phyloP scores from a whole-genome alignment of 2,797 vertebrate species.

The Channallabes apus region DNA sequence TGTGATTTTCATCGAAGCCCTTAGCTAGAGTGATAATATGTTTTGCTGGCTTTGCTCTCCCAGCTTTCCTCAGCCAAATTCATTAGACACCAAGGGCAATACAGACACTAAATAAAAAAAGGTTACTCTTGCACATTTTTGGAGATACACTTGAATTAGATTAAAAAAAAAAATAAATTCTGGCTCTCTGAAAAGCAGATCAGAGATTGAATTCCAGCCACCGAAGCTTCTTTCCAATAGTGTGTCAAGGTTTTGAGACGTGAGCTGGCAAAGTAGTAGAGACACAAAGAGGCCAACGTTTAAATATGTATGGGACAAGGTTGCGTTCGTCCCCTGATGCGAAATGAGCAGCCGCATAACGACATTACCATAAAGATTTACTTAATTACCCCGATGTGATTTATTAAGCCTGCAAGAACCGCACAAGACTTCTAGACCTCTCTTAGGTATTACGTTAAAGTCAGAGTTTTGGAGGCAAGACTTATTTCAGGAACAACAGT shows the following conservation, averaged over 20 bases:
- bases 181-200: background rate
- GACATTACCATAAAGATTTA: background rate
- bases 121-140: constrained; percentile 24
- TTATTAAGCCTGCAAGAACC: background rate
- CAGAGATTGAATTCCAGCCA: background rate
- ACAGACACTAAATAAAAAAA: constrained; percentile 8
- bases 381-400: background rate
- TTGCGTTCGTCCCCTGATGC: background rate
- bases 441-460: background rate
- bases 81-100: constrained; percentile 18
- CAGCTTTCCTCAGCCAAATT: constrained; percentile 12
- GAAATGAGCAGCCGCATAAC: background rate
- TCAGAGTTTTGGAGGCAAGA: background rate
- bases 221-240: background rate
- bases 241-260: background rate
- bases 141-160: constrained; percentile 3
- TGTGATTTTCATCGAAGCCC: constrained; percentile 31
- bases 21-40: constrained; percentile 30
- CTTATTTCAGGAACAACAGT: background rate
- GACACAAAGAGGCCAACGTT: background rate
- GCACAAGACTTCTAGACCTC: background rate
- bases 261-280: background rate
- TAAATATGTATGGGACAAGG: background rate
- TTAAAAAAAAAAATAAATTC: background rate
- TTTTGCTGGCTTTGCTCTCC: constrained; percentile 14